These are phyloP conservation scores for Aeoliscus strigatus DNA, from an alignment of 2,797 vertebrate genomes.

Conservation along the genomic window DNA sequence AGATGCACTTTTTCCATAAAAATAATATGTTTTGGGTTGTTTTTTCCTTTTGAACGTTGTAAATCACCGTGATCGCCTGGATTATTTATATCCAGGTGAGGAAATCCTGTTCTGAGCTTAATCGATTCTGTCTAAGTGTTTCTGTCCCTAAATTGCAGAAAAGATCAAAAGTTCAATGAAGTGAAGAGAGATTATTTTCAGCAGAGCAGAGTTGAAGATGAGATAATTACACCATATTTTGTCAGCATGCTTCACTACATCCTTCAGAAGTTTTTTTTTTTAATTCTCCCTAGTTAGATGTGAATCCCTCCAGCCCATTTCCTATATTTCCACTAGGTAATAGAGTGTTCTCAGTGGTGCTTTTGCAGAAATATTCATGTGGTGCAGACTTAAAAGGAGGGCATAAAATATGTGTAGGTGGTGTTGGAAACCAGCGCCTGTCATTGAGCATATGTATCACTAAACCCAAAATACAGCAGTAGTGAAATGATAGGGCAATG, in stretches of 20 bases:
- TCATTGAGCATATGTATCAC: no score
- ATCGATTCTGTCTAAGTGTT: slow-evolving; percentile 37
- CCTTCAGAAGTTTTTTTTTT: slow-evolving; percentile 22
- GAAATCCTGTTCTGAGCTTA: slow-evolving; percentile 9
- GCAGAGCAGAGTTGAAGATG: slow-evolving; percentile 32
- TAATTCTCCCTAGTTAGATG: slow-evolving; percentile 25
- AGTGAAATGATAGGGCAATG: no score
- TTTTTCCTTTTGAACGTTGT: no score
- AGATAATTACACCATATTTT: slow-evolving; percentile 47
- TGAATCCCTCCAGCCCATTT: slow-evolving; percentile 23
- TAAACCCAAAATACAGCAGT: no score
- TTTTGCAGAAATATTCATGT: no score
- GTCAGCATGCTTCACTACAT: slow-evolving; percentile 27
- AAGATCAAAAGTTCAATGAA: slow-evolving; percentile 49
- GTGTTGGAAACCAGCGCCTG: no score
- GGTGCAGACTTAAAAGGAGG: no score
- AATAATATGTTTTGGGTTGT: no score
- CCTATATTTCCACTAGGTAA: slow-evolving; percentile 26
- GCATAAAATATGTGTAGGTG: no score
- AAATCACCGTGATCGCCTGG: background rate
- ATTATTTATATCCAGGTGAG: background rate
- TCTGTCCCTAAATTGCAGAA: slow-evolving; percentile 35
- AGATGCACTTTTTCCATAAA: no score
- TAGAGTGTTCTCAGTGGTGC: slow-evolving; percentile 26
- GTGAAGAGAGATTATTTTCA: slow-evolving; percentile 32